phyloP scores from a whole-genome alignment of 2,113 vertebrate species.

The Barnardius zonarius region DNA sequence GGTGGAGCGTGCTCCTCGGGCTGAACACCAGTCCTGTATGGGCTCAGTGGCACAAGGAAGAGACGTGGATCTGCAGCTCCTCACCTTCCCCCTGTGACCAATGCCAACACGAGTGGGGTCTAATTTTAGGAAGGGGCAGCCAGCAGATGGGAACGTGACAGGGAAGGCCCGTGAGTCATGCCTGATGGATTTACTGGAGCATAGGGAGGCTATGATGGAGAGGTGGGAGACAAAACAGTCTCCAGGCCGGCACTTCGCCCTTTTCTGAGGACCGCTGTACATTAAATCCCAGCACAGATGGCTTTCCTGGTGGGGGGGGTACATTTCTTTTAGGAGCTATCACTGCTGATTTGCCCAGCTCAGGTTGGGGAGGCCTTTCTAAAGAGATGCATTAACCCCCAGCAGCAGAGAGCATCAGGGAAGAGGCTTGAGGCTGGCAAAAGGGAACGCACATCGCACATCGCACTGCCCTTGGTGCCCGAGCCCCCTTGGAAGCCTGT shows the following conservation, averaged over 20 bases:
- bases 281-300: background rate
- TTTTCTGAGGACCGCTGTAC: background rate
- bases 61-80: background rate
- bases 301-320: background rate
- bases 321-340: background rate
- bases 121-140: constrained; percentile 63
- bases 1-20: background rate
- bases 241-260: background rate
- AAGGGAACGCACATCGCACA: background rate
- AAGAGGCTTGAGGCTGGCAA: background rate
- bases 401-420: background rate
- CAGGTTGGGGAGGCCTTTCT: background rate
- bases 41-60: background rate
- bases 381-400: background rate
- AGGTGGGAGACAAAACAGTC: constrained; percentile 45
- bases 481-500: background rate
- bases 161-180: constrained; percentile 56
- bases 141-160: constrained; percentile 33
- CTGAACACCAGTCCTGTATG: background rate
- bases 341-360: background rate
- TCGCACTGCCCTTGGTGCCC: accelerated
- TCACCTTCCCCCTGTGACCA: background rate
- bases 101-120: background rate
- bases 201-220: constrained; percentile 12
- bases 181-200: constrained; percentile 43